Evolutionary conservation across 2,888 invertebrate genomes (phyloP), one percentile per base, ranked within the genome.

Genomic region (Rhamnusium bicolor): DNA sequence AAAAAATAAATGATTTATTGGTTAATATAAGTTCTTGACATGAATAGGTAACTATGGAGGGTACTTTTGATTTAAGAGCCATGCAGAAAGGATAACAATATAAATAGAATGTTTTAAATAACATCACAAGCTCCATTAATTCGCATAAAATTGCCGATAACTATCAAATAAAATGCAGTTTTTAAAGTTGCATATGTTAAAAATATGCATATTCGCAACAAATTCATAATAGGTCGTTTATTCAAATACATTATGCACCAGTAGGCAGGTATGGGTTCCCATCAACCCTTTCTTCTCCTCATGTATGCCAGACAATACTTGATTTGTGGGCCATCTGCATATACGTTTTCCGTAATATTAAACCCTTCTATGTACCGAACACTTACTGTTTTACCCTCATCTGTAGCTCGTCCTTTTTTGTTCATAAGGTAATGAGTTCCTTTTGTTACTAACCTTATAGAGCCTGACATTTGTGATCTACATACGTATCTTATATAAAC

Each of bases 81-180:
- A 63, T 73, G 71, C 8, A 73, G 65, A 75, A 76, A 75, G 82
- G 80, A 76, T 73, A 72, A 81, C 79, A 80, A 81, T 79, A 80
- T 74, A 81, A 81, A 83, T 82, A 79, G 81, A 76, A 80, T 85
- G 83, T 84, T 84, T 84, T 83, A 85, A 85, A 84, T 84, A 84
- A 83, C 82, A 87, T 87, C 87, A 87, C 84, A 87, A 84, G 87
- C 86, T 85, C 87, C 87, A 87, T 87, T 87, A 87, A 87, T 85
- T 87, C 85, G 82, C 83, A 83, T 85, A 83, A 86, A 86, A 86
- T 86, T 81, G 74, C 62, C 81, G 84, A 84, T 83, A 82, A 81
- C 81, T 79, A 84, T 85, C 83, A 80, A 74, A 79, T 79, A 77
- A 76, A 76, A 71, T 70, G 73, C 74, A 75, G 71, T 74, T 79